phyloP scores from a whole-genome alignment of 2,797 vertebrate species.

The Enteromius argenteus region DNA sequence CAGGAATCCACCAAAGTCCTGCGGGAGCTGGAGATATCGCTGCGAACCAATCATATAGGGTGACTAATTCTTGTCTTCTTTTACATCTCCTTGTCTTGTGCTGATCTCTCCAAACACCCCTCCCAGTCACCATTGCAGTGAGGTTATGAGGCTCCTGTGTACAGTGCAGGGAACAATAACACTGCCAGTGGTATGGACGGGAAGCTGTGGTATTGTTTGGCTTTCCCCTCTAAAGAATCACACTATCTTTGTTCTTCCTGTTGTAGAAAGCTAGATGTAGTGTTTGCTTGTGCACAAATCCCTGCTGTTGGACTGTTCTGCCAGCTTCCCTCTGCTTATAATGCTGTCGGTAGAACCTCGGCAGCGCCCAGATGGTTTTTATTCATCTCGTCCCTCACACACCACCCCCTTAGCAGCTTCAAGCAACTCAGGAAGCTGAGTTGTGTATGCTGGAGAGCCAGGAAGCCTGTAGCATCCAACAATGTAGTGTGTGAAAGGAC shows the following conservation, averaged over 20 bases:
- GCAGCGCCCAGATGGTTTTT: slow-evolving; percentile 82
- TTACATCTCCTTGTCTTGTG: slow-evolving; percentile 21
- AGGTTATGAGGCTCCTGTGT: slow-evolving; percentile 32
- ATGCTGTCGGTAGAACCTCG: slow-evolving; percentile 65
- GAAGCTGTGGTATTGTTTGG: slow-evolving; percentile 54
- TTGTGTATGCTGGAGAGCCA: slow-evolving; percentile 77
- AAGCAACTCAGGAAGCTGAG: slow-evolving; percentile 78
- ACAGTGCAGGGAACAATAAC: slow-evolving; percentile 31
- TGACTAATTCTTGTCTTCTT: slow-evolving; percentile 71
- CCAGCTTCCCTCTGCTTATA: slow-evolving; percentile 62
- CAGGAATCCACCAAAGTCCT: slow-evolving; percentile 96
- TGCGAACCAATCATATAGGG: slow-evolving; percentile 98
- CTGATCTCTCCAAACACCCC: slow-evolving; percentile 25
- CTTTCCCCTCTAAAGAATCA: slow-evolving; percentile 65
- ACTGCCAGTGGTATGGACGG: slow-evolving; percentile 45
- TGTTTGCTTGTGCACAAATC: slow-evolving; percentile 69
- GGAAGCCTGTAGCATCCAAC: slow-evolving; percentile 73
- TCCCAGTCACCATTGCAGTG: neutral
- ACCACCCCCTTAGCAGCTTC: slow-evolving; percentile 62
- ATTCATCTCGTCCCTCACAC: slow-evolving; percentile 74
- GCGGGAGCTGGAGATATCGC: slow-evolving; percentile 94
- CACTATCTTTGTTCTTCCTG: slow-evolving; percentile 67
- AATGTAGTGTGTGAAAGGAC: slow-evolving; percentile 68
- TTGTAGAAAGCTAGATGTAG: slow-evolving; percentile 61
- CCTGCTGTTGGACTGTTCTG: slow-evolving; percentile 70